Evolutionary conservation across 2,113 vertebrate species (phyloP), one percentile per base, ranked within the genome.

Genomic region (Brachypteracias leptosomus): DNA sequence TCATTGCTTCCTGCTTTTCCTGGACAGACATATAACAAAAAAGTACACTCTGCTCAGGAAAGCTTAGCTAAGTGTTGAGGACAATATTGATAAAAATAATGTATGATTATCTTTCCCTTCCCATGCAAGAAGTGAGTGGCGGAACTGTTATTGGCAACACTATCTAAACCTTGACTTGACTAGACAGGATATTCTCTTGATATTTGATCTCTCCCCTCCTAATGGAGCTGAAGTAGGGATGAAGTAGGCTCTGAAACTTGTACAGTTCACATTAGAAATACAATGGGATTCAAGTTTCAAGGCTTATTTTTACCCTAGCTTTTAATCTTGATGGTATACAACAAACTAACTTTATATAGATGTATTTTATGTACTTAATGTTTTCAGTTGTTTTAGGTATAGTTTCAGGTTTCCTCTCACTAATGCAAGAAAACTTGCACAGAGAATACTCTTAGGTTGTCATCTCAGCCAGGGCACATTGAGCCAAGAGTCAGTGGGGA

Each of bases 11-110:
- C 51, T 66, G 28, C 28, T 58, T 86, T 82, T 79, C 10, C 71
- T 51, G 55, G 55, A 65, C 16, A 51, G 29, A 16, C 21, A 11
- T 44, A 38, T 9, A 78, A 44, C 5, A 89, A 52, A 51, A 33
- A 31, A 9, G 0, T 15, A 17, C 1, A 0, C n/a, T 77, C 42
- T 61, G 16, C 10, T 33, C 3, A 3, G 16, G 21, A 83, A 6
- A 40, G 14, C n/a, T 58, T 57, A 91, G 38, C 11, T 74, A 78
- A 70, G 33, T 26, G 21, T 89, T 46, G 71, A 82, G 29, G n/a
- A 73, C 35, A 54, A 49, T 68, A 44, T 11, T 68, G 61, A 71
- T 71, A 70, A 71, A 63, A 44, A 31, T 38, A 59, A 54, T 0
- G 2, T 54, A 21, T 36, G 19, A 54, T 73, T 78, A 38, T 52